A percentile compares a stretch with the other conserved stretches of the same genome.
Evolutionary conservation across 2,888 invertebrate genomes (phyloP).

Genomic region (Alviniconcha strummeri): DNA sequence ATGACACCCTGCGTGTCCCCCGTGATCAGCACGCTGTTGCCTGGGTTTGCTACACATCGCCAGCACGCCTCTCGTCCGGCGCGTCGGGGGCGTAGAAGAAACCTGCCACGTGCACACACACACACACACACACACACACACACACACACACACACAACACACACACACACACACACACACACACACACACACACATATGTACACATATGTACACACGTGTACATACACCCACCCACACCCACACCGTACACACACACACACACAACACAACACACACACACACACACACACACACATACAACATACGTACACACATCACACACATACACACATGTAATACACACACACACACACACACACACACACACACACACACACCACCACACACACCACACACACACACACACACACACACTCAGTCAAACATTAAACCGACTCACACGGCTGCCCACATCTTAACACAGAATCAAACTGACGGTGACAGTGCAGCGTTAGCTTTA

Average conservation of each 20-base stretch:
- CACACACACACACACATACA: not conserved
- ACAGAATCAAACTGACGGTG: too few species aligned
- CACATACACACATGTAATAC: not conserved
- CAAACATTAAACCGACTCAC: not conserved
- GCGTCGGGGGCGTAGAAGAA: conserved; percentile 65
- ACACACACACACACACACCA: not conserved
- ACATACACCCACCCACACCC: not conserved
- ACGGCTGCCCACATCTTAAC: too few species aligned
- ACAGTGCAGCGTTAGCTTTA: too few species aligned
- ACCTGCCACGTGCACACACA: conserved; percentile 50
- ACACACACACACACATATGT: not conserved
- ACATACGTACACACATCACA: not conserved
- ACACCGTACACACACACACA: not conserved
- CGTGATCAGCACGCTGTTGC: conserved; percentile 63
- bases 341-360: not conserved
- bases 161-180: not conserved
- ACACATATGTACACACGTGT: not conserved
- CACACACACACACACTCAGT: not conserved
- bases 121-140: not conserved
- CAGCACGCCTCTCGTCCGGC: conserved; percentile 68
- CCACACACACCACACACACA: not conserved
- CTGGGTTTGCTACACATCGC: conserved; percentile 62
- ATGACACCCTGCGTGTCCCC: conserved; percentile 70
- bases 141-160: not conserved
- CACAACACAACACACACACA: not conserved